Conservation (phyloP, 2,888 invertebrate genomes). For the Galeruca laticollis region DNA sequence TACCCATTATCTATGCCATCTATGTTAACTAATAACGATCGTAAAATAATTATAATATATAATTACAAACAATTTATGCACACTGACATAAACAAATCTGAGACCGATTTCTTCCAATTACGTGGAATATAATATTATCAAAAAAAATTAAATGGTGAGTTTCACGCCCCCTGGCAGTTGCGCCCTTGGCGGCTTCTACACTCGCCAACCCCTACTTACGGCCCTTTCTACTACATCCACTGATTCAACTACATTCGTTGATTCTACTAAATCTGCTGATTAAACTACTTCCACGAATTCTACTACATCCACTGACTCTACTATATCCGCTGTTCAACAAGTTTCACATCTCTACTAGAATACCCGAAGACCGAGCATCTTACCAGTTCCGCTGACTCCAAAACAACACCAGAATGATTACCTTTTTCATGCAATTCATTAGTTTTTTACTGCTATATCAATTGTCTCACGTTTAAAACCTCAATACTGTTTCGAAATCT, state of each 20-base stretch:
- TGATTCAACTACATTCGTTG: background rate
- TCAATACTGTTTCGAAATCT: background rate
- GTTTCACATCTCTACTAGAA: background rate
- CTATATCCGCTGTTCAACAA: background rate
- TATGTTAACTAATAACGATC: too few species aligned
- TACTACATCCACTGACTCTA: background rate
- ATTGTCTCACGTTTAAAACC: background rate
- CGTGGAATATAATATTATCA: too few species aligned
- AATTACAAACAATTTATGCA: too few species aligned
- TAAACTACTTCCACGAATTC: background rate
- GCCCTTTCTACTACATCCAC: background rate
- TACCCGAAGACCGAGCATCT: background rate
- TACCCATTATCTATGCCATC: too few species aligned
- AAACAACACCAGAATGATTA: conserved; percentile 1
- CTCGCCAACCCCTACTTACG: background rate
- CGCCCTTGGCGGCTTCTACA: too few species aligned
- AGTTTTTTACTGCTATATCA: background rate
- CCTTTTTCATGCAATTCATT: background rate
- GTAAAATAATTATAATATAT: too few species aligned
- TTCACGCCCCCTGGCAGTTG: too few species aligned
- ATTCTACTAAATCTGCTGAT: background rate
- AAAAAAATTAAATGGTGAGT: too few species aligned
- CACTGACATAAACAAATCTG: too few species aligned
- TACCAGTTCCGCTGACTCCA: background rate
- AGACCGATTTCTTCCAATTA: too few species aligned